phyloP scores from a whole-genome alignment of 2,888 invertebrate genomes.

The Prostheceraeus crozeri region DNA sequence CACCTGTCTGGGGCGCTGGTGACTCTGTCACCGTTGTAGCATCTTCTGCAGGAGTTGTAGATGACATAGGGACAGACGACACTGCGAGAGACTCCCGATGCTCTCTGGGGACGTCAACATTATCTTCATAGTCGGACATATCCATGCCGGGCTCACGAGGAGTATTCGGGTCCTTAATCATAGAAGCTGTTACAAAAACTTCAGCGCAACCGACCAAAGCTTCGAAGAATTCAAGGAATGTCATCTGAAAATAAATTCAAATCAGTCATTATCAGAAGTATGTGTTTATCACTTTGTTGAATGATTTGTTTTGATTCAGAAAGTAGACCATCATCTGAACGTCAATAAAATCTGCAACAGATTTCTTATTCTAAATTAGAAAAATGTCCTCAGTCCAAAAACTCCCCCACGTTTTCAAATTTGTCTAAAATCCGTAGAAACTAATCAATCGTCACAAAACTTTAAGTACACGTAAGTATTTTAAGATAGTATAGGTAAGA shows the following conservation, averaged over 20 bases:
- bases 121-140: neutral
- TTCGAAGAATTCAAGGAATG: constrained; percentile 57
- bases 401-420: too few species aligned
- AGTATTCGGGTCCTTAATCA: neutral
- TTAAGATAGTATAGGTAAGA: too few species aligned
- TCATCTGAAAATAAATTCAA: constrained; percentile 46
- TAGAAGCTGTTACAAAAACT: constrained; percentile 50
- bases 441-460: too few species aligned
- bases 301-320: too few species aligned
- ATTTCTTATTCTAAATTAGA: too few species aligned
- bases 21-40: neutral
- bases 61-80: neutral
- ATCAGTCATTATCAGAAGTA: neutral
- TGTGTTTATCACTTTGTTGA: neutral
- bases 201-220: constrained; percentile 55
- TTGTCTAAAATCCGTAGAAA: too few species aligned
- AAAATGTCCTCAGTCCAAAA: too few species aligned
- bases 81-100: neutral
- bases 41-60: neutral
- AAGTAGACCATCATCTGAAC: too few species aligned
- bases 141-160: neutral
- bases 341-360: too few species aligned
- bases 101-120: neutral
- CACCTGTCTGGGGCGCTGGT: neutral
- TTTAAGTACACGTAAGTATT: too few species aligned